phyloP scores from a whole-genome alignment of 2,797 vertebrate species.

The Etheostoma perlongum region DNA sequence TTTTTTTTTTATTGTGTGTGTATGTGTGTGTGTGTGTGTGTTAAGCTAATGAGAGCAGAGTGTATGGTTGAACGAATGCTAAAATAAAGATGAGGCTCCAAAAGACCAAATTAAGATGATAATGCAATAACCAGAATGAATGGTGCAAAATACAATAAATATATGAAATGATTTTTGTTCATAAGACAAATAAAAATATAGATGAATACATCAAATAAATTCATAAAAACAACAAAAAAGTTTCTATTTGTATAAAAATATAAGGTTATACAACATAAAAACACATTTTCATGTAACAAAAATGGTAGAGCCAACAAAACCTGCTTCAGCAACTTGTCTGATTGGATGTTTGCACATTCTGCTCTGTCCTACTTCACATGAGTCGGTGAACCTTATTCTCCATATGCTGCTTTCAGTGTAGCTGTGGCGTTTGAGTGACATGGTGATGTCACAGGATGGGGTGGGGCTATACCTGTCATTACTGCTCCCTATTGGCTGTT shows the following conservation, averaged over 20 bases:
- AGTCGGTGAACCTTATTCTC: neutral
- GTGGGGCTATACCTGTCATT: slow-evolving; percentile 18
- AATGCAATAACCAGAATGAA: neutral
- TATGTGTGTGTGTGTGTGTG: too few relatives aligned
- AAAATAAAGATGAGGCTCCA: neutral
- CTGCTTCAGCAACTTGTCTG: neutral
- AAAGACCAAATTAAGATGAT: neutral
- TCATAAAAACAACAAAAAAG: neutral
- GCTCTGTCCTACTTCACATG: neutral
- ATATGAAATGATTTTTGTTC: neutral
- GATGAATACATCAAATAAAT: neutral
- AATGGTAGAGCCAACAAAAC: too few relatives aligned
- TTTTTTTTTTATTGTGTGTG: too few relatives aligned
- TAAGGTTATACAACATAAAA: neutral
- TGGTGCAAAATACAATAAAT: neutral
- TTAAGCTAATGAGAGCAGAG: too few relatives aligned
- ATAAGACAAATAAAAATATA: neutral
- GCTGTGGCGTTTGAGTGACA: slow-evolving; percentile 21
- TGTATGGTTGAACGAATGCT: too few relatives aligned
- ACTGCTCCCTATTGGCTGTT: slow-evolving; percentile 33
- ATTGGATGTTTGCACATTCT: neutral
- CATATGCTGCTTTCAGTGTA: neutral
- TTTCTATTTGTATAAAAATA: neutral
- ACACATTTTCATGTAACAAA: neutral
- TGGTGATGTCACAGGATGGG: slow-evolving; percentile 12